A percentile compares a stretch with the other conserved stretches of the same genome.
Conservation (phyloP, 2,113 vertebrate species). For the Corydoras maculifer region DNA sequence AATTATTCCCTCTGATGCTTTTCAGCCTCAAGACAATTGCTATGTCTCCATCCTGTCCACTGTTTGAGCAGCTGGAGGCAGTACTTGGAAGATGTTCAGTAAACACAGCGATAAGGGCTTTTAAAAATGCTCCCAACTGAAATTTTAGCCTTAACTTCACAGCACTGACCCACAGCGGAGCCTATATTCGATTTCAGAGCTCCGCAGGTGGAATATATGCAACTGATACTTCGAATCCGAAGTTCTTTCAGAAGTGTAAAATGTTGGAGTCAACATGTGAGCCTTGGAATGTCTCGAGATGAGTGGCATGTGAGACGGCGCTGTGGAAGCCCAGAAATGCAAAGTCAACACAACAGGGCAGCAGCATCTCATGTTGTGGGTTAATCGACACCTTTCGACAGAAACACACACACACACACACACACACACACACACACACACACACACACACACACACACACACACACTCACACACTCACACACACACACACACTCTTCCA, state of each 20-base stretch:
- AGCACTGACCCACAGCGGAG: slow-evolving; percentile 2
- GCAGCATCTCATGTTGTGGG: too few relatives aligned
- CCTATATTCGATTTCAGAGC: slow-evolving; percentile 23
- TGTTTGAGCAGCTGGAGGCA: slow-evolving; percentile 39
- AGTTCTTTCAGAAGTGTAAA: slow-evolving; percentile 13
- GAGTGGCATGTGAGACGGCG: slow-evolving; percentile 36
- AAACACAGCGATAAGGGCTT: slow-evolving; percentile 33
- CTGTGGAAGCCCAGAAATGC: slow-evolving; percentile 37
- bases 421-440: too few relatives aligned
- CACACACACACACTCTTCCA: too few relatives aligned
- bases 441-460: too few relatives aligned
- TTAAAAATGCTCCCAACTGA: slow-evolving; percentile 6
- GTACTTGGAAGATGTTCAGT: slow-evolving; percentile 30
- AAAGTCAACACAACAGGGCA: slow-evolving; percentile 47
- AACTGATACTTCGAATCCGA: not conserved
- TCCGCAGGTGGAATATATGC: slow-evolving; percentile 4
- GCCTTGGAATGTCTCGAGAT: slow-evolving; percentile 34
- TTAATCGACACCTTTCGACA: too few relatives aligned
- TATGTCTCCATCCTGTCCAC: slow-evolving; percentile 45
- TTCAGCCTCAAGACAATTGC: slow-evolving; percentile 42
- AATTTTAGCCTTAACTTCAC: slow-evolving; percentile 22
- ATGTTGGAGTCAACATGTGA: slow-evolving; percentile 17
- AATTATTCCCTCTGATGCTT: slow-evolving; percentile 41
- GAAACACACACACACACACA: too few relatives aligned
- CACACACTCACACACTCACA: too few relatives aligned